Evolutionary conservation across 2,888 invertebrate genomes (phyloP), one percentile per base, ranked within the genome.

Genomic region (Heteropelma amictum): DNA sequence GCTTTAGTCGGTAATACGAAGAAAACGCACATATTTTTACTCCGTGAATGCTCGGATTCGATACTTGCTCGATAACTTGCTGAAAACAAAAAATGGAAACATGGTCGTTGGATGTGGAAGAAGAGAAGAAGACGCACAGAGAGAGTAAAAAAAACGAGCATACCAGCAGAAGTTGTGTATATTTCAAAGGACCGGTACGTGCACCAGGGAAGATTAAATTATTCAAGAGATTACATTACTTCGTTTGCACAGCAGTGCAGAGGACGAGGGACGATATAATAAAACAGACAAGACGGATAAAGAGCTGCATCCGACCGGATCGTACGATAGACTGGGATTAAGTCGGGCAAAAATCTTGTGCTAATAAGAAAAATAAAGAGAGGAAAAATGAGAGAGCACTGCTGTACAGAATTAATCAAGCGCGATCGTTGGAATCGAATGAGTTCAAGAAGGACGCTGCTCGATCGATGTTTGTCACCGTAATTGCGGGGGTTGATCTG

Each of bases 161-260:
- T 38, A 40, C 14, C 28, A n/a, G n/a, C n/a, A 35, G 26, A 53
- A 65, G 40, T 67, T 71, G 61, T 47, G 65, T 67, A 23, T 64
- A 69, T 45, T 49, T 71, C 56, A 61, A 60, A 53, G 47, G 49
- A 40, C 8, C 38, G 47, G 28, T 47, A 14, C 38, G 61, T 60
- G 45, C 35, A 51, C 72, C 42, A 17, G 60, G 51, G 30, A 60
- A 60, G 45, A 74, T 74, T 74, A 60, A 64, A 74, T 74, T 74
- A 65, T 74, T 74, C 69, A 60, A 64, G 74, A 69, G 74, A 74
- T 74, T 69, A 74, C 58, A 65, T 74, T 70, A 60, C 70, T 60
- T 47, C 53, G 74, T 60, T 65, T 65, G 74, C 65, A 47, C 64
- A 58, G 58, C 33, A 35, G 58, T 14, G 51, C 17, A 45, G 35